A percentile compares a stretch with the other conserved stretches of the same genome.
phyloP scores from a whole-genome alignment of 2,113 vertebrate genomes.

The Ptilorrhoa leucosticta region DNA sequence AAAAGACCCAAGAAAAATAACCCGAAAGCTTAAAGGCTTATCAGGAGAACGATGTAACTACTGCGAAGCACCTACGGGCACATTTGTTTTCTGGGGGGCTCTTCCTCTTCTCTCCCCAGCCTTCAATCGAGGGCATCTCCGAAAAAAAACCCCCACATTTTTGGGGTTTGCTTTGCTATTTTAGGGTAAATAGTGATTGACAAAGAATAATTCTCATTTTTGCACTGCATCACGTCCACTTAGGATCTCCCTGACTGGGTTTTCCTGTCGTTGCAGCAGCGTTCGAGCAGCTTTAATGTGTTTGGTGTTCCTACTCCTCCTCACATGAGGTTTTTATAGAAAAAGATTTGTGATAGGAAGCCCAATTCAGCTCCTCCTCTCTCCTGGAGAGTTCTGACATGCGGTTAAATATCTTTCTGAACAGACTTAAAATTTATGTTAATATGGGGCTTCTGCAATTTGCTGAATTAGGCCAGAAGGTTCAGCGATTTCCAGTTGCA shows the following conservation, averaged over 20 bases:
- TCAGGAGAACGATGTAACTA: slow-evolving; percentile 15
- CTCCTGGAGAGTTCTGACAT: not conserved
- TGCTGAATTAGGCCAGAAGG: not conserved
- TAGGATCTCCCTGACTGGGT: not conserved
- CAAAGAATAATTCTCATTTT: not conserved
- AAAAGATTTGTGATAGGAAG: not conserved
- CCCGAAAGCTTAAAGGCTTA: slow-evolving; percentile 45
- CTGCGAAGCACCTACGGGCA: not conserved
- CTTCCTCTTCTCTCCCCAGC: not conserved
- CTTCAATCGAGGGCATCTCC: not conserved
- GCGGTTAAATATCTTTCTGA: not conserved
- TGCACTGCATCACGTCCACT: too few species aligned
- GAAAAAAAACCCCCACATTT: not conserved
- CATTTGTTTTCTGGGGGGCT: not conserved
- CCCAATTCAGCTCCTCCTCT: fast-evolving
- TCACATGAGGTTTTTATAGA: not conserved
- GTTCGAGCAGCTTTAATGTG: not conserved
- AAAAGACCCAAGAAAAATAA: slow-evolving; percentile 43
- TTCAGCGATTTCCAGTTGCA: not conserved
- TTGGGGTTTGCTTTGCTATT: not conserved
- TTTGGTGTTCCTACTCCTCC: not conserved
- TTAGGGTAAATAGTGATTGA: not conserved
- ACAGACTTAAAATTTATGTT: not conserved
- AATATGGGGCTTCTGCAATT: not conserved
- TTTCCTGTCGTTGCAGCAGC: not conserved